Percentiles rank a stretch among this genome's conserved stretches.
Evolutionary conservation across 2,888 invertebrate species (phyloP).

Genomic region (Parnassius glacialis): DNA sequence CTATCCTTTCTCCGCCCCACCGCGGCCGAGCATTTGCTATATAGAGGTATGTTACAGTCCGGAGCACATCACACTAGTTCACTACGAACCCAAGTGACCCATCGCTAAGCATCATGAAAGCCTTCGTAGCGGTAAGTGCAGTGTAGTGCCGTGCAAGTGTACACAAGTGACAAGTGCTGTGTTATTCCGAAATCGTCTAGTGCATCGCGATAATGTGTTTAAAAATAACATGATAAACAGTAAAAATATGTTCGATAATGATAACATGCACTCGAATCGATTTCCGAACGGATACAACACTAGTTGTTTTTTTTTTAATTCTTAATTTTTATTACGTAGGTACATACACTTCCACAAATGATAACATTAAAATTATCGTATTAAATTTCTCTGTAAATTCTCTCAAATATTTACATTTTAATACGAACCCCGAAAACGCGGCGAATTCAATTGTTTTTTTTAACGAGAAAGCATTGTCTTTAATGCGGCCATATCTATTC

Average conservation of each 20-base stretch:
- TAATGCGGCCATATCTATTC: constrained; percentile 2
- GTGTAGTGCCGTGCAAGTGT: constrained; percentile 57
- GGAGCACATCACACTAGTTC: constrained; percentile 67
- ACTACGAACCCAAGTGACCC: constrained; percentile 72
- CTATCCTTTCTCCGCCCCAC: constrained; percentile 79
- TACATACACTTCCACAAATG: no score
- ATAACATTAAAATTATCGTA: no score
- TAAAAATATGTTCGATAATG: constrained; percentile 4
- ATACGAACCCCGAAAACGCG: no score
- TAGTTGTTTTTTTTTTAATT: constrained; percentile 5
- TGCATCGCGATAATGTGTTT: constrained; percentile 31
- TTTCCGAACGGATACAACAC: constrained; percentile 25
- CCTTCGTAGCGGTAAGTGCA: constrained; percentile 79
- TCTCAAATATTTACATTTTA: no score
- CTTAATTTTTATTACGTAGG: no score
- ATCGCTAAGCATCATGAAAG: constrained; percentile 76
- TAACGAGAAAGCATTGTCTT: not conserved
- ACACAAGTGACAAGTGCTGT: constrained; percentile 63
- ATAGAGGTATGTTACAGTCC: constrained; percentile 63
- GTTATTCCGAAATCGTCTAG: constrained; percentile 68
- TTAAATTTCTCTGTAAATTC: no score
- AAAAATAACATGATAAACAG: not conserved
- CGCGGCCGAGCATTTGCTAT: constrained; percentile 59
- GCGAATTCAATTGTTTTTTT: no score
- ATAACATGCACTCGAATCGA: constrained; percentile 22